A percentile compares a stretch with the other conserved stretches of the same genome.
phyloP scores from a whole-genome alignment of 2,113 vertebrate genomes.

The Upupa epops region DNA sequence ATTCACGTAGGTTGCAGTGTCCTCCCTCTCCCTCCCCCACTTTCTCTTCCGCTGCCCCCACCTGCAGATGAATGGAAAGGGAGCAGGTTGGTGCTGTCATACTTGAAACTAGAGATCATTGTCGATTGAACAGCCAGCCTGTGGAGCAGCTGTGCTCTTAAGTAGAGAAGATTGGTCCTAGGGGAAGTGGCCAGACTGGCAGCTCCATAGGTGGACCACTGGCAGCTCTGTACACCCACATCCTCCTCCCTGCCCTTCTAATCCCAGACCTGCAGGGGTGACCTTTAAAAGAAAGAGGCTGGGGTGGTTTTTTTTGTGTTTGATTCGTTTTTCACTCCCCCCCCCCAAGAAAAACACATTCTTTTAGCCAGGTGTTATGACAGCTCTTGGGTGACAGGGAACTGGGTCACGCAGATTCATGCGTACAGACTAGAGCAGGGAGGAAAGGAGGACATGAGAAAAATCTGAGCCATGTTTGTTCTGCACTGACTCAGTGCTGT shows the following conservation, averaged over 20 bases:
- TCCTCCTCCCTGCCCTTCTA: not conserved
- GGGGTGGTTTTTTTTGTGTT: not conserved
- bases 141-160: not conserved
- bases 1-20: conserved; percentile 78
- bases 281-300: not conserved
- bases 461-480: not conserved
- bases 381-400: not conserved
- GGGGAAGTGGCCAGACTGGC: not conserved
- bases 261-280: not conserved
- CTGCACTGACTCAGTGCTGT: not conserved
- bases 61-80: conserved; percentile 48
- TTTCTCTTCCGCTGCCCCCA: conserved; percentile 72
- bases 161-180: not conserved
- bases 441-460: not conserved
- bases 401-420: not conserved
- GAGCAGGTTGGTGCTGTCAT: conserved; percentile 66
- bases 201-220: not conserved
- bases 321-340: not conserved
- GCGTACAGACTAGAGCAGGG: not conserved
- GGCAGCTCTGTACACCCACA: not conserved
- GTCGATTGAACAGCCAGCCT: not conserved
- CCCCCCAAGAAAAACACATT: not conserved
- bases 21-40: conserved; percentile 73
- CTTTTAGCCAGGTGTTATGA: not conserved
- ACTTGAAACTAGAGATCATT: conserved; percentile 56